Evolutionary conservation across 2,797 vertebrate genomes (phyloP).

Genomic region (Ctenosaura bakeri): DNA sequence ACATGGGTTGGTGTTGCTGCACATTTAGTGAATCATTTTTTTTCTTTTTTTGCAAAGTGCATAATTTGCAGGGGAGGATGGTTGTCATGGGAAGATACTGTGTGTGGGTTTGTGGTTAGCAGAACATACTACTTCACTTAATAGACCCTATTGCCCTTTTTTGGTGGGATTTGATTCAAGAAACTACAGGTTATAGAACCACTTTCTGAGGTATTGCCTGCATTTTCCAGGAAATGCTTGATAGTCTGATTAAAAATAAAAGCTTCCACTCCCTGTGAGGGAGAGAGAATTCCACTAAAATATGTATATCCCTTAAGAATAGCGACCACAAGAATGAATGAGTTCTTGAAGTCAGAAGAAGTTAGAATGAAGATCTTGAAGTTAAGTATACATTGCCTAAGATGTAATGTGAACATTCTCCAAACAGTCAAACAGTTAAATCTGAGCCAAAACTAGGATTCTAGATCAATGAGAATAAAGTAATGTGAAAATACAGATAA

Average conservation of each 20-base stretch:
- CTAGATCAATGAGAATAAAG: neutral
- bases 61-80: neutral
- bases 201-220: neutral
- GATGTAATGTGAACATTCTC: neutral
- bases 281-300: neutral
- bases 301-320: neutral
- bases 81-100: neutral
- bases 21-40: neutral
- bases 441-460: neutral
- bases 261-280: neutral
- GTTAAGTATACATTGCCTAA: neutral
- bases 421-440: neutral
- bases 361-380: neutral
- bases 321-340: neutral
- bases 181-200: slow-evolving; percentile 1
- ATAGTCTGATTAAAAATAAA: slow-evolving; percentile 13
- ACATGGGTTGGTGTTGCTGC: neutral
- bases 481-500: neutral
- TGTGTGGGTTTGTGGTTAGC: slow-evolving; percentile 9
- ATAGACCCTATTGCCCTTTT: neutral
- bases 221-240: neutral
- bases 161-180: neutral
- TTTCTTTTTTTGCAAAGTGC: neutral
- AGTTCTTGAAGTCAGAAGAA: neutral
- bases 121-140: neutral